A percentile compares a stretch with the other conserved stretches of the same genome.
Conservation (phyloP, 2,113 vertebrate genomes). For the Tragelaphus buxtoni region DNA sequence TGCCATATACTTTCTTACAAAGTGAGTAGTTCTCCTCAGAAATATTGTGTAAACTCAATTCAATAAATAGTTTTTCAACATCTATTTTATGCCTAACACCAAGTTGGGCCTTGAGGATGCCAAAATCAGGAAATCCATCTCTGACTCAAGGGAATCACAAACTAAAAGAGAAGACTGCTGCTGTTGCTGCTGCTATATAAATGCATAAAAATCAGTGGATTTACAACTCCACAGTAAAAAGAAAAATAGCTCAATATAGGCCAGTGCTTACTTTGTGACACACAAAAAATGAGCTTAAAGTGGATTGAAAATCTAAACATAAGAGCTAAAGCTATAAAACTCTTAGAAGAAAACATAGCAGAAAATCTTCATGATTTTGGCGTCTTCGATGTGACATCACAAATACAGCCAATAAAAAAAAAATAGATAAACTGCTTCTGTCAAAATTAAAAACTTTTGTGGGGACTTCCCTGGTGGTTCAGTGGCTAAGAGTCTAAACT, state of each 20-base stretch:
- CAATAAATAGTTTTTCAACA: neutral
- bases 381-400: neutral
- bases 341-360: neutral
- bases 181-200: no score
- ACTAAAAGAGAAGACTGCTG: neutral
- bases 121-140: neutral
- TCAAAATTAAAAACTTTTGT: neutral
- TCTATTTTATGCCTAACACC: neutral
- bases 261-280: neutral
- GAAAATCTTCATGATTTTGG: neutral
- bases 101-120: neutral
- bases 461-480: neutral
- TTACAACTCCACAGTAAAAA: neutral
- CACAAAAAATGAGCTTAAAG: neutral
- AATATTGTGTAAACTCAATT: neutral
- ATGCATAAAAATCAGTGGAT: neutral
- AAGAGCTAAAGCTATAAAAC: neutral
- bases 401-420: neutral
- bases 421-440: neutral
- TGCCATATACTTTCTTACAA: neutral
- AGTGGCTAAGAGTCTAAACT: neutral
- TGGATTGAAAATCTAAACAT: neutral
- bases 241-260: neutral
- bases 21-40: neutral
- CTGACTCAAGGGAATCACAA: neutral